Evolutionary conservation across 2,113 vertebrate species (phyloP).

Genomic region (Chascanopsetta lugubris): DNA sequence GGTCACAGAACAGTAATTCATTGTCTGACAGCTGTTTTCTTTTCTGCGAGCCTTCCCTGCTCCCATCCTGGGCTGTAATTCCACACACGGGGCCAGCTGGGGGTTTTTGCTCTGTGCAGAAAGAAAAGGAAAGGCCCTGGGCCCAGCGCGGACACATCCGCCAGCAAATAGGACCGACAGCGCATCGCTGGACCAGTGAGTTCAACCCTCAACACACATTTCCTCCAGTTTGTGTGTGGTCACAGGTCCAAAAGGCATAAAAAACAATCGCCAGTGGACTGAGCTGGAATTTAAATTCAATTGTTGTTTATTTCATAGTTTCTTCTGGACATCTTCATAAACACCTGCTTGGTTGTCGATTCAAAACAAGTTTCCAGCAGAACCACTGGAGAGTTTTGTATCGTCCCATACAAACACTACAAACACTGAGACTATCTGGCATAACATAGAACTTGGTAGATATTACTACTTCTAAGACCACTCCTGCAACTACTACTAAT

Average conservation of each 20-base stretch:
- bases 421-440: too few species aligned
- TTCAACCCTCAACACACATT: conserved; percentile 20
- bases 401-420: background rate
- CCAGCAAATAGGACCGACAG: conserved; percentile 48
- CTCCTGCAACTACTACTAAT: background rate
- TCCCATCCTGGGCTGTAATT: conserved; percentile 76
- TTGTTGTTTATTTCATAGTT: conserved; percentile 9
- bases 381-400: background rate
- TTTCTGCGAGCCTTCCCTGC: conserved; percentile 67
- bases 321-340: conserved; percentile 33
- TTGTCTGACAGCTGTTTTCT: conserved; percentile 82
- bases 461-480: background rate
- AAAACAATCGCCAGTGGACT: conserved; percentile 33
- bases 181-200: conserved; percentile 40
- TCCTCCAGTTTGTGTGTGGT: conserved; percentile 4
- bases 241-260: conserved; percentile 46
- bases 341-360: conserved; percentile 35
- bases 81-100: conserved; percentile 77
- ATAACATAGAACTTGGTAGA: too few species aligned
- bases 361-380: background rate
- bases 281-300: conserved; percentile 40
- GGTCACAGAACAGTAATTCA: conserved; percentile 74
- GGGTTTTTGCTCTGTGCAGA: conserved; percentile 68
- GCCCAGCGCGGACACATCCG: conserved; percentile 37
- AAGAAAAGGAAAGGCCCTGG: conserved; percentile 34